Evolutionary conservation across 2,113 vertebrate species (phyloP), one percentile per base, ranked within the genome.

Genomic region (Dryoscopus gambensis): DNA sequence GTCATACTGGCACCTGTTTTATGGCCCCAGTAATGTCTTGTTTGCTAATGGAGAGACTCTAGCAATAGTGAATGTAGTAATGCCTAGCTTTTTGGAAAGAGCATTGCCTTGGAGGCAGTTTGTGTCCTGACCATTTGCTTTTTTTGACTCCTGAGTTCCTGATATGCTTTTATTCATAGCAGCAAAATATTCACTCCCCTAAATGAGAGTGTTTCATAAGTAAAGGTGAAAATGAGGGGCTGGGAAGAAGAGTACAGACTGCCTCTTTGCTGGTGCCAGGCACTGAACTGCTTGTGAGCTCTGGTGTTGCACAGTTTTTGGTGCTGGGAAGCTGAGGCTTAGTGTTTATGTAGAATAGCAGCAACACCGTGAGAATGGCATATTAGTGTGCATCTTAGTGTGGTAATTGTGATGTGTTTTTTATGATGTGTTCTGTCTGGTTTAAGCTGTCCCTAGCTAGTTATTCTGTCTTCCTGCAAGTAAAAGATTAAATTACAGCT

Each of bases 381-480:
- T 49, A 5, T 31, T 49, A 33, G 27, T 44, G 33, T 75, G n/a
- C 19, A 15, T 83, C 35, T 60, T 69, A 31, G n/a, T 76, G 65
- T 90, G 42, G 33, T 57, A 50, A 33, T 80, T 53, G 46, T 67
- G 59, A n/a, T 77, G 50, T 47, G 8, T 25, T 86, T 49, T 33
- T 77, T 65, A 21, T 1, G 1, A 39, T 65, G 10, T 53, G 30
- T 65, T 90, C 40, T 53, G 5, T 24, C 40, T 35, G 47, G 17
- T 77, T 84, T 69, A 53, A 92, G 44, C 46, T 49, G 31, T 70
- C 33, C 7, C 20, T 65, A 21, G 17, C 13, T 91, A 52, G 59
- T 78, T 93, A 74, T 44, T 85, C 63, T 93, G 56, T 64, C 50
- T 83, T 91, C 42, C 39, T 88, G 77, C 55, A 81, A 89, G 73